phyloP scores from a whole-genome alignment of 2,888 invertebrate species.

The Sclerodermus sp. region DNA sequence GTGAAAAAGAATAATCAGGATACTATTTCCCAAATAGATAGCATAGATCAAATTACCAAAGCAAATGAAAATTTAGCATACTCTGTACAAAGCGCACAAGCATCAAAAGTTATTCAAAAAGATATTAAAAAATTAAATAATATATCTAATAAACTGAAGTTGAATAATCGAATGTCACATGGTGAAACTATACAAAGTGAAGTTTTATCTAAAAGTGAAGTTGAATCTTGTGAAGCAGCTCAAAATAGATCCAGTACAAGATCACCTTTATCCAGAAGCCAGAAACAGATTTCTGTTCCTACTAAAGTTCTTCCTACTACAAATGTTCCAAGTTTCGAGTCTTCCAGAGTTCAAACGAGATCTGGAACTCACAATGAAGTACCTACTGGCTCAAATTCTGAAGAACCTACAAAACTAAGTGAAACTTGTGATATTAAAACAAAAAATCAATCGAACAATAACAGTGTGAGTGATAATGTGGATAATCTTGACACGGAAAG shows the following conservation, averaged over 20 bases:
- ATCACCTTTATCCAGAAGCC: slow-evolving; percentile 25
- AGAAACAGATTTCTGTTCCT: slow-evolving; percentile 40
- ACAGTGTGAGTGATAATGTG: slow-evolving; percentile 34
- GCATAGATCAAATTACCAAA: slow-evolving; percentile 18
- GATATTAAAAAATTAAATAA: slow-evolving; percentile 24
- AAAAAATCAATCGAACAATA: slow-evolving; percentile 45
- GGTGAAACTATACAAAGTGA: slow-evolving; percentile 16
- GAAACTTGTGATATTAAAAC: slow-evolving; percentile 51
- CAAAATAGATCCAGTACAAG: slow-evolving; percentile 16
- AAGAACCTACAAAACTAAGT: slow-evolving; percentile 17
- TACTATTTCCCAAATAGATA: slow-evolving; percentile 11
- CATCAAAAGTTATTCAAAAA: slow-evolving; percentile 23
- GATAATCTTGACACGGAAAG: slow-evolving; percentile 43
- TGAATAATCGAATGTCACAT: slow-evolving; percentile 9
- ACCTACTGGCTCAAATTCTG: slow-evolving; percentile 15
- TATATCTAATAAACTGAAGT: slow-evolving; percentile 23
- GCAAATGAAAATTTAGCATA: slow-evolving; percentile 19
- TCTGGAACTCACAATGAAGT: slow-evolving; percentile 44
- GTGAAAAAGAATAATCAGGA: slow-evolving; percentile 30
- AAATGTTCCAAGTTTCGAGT: slow-evolving; percentile 49
- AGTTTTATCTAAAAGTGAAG: slow-evolving; percentile 20
- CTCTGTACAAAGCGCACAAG: slow-evolving; percentile 28
- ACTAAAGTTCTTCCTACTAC: slow-evolving; percentile 50
- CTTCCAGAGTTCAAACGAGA: slow-evolving; percentile 54
- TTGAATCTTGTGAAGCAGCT: slow-evolving; percentile 9